phyloP scores from a whole-genome alignment of 2,113 vertebrate species.

The Halcyon malimbica region DNA sequence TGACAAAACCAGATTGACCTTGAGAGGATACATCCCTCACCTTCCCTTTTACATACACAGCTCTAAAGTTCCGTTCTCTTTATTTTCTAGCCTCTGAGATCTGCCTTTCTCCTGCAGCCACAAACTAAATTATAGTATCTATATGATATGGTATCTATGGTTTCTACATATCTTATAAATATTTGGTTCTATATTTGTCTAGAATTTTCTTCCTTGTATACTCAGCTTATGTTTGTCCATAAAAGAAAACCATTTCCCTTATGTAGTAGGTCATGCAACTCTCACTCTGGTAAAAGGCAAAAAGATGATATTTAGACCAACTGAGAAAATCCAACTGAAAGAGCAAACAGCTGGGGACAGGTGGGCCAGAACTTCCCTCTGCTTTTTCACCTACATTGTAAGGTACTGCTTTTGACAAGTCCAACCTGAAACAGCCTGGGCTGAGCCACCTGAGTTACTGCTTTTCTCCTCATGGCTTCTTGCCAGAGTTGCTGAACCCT shows the following conservation, averaged over 20 bases:
- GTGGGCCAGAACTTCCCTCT: neutral
- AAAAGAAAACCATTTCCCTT: neutral
- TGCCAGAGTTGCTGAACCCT: neutral
- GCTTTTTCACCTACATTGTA: neutral
- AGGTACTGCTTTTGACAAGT: neutral
- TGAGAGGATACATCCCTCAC: neutral
- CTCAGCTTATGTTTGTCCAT: neutral
- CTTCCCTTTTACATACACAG: neutral
- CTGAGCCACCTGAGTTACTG: neutral
- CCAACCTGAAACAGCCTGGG: neutral
- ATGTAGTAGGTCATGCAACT: neutral
- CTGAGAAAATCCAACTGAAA: neutral
- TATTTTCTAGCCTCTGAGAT: neutral
- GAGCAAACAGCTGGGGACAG: neutral
- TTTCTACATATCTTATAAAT: neutral
- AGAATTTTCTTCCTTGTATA: neutral
- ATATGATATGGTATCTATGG: neutral
- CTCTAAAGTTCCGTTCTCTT: neutral
- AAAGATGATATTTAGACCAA: neutral
- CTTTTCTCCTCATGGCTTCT: neutral
- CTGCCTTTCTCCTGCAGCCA: neutral
- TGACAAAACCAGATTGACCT: neutral
- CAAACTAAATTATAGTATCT: neutral
- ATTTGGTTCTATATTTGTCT: neutral
- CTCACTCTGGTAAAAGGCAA: neutral